Evolutionary conservation across 37 sponge, comb jelly and placozoan species (phyloP), one percentile per base, ranked within the genome.

Genomic region (Oopsacas minuta): DNA sequence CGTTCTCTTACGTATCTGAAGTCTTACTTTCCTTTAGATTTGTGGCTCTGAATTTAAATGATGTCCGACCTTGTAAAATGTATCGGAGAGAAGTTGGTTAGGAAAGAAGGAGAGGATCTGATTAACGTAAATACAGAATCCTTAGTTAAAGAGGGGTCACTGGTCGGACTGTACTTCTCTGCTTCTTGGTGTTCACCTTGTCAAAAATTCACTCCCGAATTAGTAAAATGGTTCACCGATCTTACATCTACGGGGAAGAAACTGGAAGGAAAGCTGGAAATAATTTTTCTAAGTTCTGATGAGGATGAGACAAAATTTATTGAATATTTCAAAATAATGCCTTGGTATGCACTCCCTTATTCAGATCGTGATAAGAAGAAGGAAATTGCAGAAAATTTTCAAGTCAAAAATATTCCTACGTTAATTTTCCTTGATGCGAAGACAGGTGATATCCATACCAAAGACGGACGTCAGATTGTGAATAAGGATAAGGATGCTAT

Each of bases 251-350:
- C 38, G 7, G 83, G 81, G 0, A 38, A 83, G 37, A 85, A 86
- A 38, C 88, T 87, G 23, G 86, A 86, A 37, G 75, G 75, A n/a
- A 90, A 91, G 53, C 88, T 96, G 22, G 92, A 94, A 12, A 89
- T 94, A 38, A 91, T 96, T 0, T 96, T 94, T 52, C 61, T 96
- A 37, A 93, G 94, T 87, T 93, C 92, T 0, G 97, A 96, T 81
- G 83, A 85, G 32, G 86, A 89, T 38, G 89, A 93, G 10, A 37
- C 38, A 0, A 20, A 37, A 15, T 96, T 92, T 37, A 84, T 91
- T 23, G 92, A 90, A 37, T 92, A 94, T 53, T 94, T 87, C 81
- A 38, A 36, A 0, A 88, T 87, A 22, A 96, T 96, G 97, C 94
- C 94, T 5, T 96, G 97, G 97, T 61, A 85, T 0, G 92, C 90